Base-by-base conservation (phyloP, 2,113 vertebrate genomes). In the Xyrauchen texanus region DNA sequence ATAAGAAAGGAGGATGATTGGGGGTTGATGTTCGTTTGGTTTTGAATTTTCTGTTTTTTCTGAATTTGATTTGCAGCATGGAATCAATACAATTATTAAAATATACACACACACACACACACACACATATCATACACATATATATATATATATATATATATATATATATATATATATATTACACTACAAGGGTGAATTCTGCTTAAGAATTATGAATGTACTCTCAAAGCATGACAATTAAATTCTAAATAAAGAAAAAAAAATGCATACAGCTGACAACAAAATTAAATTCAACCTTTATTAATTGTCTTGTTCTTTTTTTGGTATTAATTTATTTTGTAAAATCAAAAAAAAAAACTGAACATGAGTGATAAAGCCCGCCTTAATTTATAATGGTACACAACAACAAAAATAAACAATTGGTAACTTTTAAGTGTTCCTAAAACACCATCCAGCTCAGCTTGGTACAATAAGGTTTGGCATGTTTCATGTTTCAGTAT, bases 351-450 rank as follows among this genome's bases (percentile, higher is more conserved):
- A 92, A 94, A 91, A 85, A 81, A 85, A 90, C 91, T 85, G 87
- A 92, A 93, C 90, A 92, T 91, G 92, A 93, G 90, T 93, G 92
- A 92, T 93, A 92, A 91, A 92, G 92, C 91, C 90, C 81, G 90
- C 88, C 91, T 93, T 94, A 93, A 93, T 91, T 93, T 93, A 94
- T 92, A 92, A 85, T 78, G 87, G 89, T 91, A 90, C 90, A 93
- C 88, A 89, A 88, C 80, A 89, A 90, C 76, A 87, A 90, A 85
- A 91, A 92, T 91, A 90, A 90, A 90, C 87, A 87, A 85, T 70
- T 73, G 87, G 87, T 91, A 92, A 91, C 89, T 90, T 92, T 91
- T 90, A 92, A 91, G 91, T 94, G 90, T 92, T 86, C 87, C 90
- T 91, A 91, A 91, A 91, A 91, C 91, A 91, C 90, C 88, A 89